phyloP scores from a whole-genome alignment of 1,140 invertebrate genomes.

The Eupristina koningsbergeri region DNA sequence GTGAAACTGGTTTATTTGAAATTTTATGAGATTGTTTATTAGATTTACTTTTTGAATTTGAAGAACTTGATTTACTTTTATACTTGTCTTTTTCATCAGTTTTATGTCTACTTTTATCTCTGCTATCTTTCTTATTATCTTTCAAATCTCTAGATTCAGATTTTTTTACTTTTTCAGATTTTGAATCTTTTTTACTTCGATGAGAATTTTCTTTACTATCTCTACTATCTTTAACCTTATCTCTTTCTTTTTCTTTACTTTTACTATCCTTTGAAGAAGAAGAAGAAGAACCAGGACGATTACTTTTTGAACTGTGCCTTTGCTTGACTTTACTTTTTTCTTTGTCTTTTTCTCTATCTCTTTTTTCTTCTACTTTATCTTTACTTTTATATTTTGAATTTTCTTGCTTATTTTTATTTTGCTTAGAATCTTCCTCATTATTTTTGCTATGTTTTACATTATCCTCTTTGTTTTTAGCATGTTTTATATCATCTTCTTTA shows the following conservation, averaged over 20 bases:
- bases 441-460: conserved; percentile 52
- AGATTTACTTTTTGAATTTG: conserved; percentile 51
- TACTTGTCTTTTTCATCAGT: conserved; percentile 57
- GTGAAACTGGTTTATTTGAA: conserved; percentile 52
- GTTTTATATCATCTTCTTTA: conserved; percentile 51
- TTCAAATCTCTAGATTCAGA: conserved; percentile 50
- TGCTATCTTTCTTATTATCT: conserved; percentile 52
- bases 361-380: conserved; percentile 50
- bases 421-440: conserved; percentile 51
- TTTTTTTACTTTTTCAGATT: conserved; percentile 53
- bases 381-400: conserved; percentile 54
- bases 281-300: conserved; percentile 48
- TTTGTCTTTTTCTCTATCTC: conserved; percentile 54
- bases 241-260: conserved; percentile 57
- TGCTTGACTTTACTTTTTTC: conserved; percentile 54
- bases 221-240: conserved; percentile 51
- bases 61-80: conserved; percentile 56
- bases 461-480: conserved; percentile 30
- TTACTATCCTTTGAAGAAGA: conserved; percentile 47
- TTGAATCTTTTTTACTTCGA: conserved; percentile 53
- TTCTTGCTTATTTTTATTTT: conserved; percentile 53
- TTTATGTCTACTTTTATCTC: conserved; percentile 53
- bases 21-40: conserved; percentile 37
- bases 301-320: conserved; percentile 54
- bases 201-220: conserved; percentile 52